Percentiles rank a stretch among this genome's conserved stretches.
Conservation (phyloP, 2,888 invertebrate species). For the Habroteleia sp. region DNA sequence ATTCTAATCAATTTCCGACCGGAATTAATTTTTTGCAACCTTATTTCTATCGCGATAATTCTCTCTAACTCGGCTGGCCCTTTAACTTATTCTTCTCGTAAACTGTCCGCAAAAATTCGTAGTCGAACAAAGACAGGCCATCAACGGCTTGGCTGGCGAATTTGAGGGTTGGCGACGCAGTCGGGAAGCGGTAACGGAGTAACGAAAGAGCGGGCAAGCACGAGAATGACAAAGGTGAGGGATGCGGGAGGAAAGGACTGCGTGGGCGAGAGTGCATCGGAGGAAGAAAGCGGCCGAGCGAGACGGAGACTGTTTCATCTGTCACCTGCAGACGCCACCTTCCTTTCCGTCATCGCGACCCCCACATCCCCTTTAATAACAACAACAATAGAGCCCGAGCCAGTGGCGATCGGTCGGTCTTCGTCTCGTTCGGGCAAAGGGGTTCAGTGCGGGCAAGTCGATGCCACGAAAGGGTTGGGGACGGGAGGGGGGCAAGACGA, state of each 20-base stretch:
- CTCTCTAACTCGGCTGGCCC: no score
- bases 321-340: constrained; percentile 81
- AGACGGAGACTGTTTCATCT: constrained; percentile 78
- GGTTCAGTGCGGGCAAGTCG: constrained; percentile 65
- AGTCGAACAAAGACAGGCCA: not conserved
- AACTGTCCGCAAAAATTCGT: not conserved
- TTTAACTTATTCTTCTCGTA: not conserved
- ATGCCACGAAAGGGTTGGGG: constrained; percentile 63
- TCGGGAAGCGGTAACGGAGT: constrained; percentile 31
- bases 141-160: not conserved
- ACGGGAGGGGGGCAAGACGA: constrained; percentile 76
- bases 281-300: constrained; percentile 27
- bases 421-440: constrained; percentile 64
- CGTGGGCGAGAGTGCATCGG: constrained; percentile 39
- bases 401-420: constrained; percentile 68
- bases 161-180: constrained; percentile 24
- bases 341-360: constrained; percentile 81
- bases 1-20: no score
- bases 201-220: constrained; percentile 45
- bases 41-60: no score
- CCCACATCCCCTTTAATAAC: constrained; percentile 78
- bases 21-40: no score
- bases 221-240: constrained; percentile 35
- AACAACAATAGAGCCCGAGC: constrained; percentile 79
- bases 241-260: constrained; percentile 14